A percentile compares a stretch with the other conserved stretches of the same genome.
Conservation (phyloP, 2,113 vertebrate genomes). For the Sturnus vulgaris region DNA sequence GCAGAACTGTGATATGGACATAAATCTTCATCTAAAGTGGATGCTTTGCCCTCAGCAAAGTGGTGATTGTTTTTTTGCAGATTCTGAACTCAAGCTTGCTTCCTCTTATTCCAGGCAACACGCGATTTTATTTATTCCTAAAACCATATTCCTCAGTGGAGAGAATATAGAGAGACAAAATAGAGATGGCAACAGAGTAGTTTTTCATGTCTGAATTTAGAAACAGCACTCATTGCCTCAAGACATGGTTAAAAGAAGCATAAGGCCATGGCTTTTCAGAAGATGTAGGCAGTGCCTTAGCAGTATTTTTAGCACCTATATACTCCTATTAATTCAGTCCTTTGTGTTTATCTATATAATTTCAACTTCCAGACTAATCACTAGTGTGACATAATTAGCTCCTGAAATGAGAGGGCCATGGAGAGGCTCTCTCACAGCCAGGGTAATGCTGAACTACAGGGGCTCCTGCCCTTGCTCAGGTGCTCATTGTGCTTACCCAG, state of each 20-base stretch:
- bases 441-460: background rate
- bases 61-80: background rate
- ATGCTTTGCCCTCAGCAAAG: background rate
- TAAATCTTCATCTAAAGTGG: background rate
- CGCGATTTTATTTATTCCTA: background rate
- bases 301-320: background rate
- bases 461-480: background rate
- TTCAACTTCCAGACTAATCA: background rate
- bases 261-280: background rate
- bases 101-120: background rate
- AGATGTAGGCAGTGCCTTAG: background rate
- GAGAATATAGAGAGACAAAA: background rate
- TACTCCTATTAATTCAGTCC: background rate
- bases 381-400: background rate
- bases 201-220: background rate
- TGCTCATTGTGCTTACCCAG: accelerated
- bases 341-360: background rate
- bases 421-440: background rate
- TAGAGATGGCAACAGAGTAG: background rate
- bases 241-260: background rate
- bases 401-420: background rate
- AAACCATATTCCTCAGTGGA: background rate
- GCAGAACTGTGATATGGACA: background rate
- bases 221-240: background rate
- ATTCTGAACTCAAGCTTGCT: background rate